phyloP scores from a whole-genome alignment of 2,113 vertebrate genomes.

The Panthera leo region DNA sequence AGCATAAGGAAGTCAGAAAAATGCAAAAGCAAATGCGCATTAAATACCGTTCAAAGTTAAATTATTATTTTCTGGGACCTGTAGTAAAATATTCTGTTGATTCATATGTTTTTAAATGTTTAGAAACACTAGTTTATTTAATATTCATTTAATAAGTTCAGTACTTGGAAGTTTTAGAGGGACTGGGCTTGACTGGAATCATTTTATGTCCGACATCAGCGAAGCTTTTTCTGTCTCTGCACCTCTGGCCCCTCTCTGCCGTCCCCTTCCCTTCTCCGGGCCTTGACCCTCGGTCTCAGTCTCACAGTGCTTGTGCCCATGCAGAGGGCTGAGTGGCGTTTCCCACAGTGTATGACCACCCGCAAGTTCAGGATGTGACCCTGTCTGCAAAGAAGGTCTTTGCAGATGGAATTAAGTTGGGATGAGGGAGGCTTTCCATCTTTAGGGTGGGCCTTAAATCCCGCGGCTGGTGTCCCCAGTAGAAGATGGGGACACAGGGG shows the following conservation, averaged over 20 bases:
- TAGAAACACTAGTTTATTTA: background rate
- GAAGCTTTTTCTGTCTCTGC: accelerated
- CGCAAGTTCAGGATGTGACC: background rate
- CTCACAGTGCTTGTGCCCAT: accelerated
- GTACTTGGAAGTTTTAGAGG: background rate
- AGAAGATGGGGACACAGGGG: no score
- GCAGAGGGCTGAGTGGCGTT: accelerated
- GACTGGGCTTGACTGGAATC: background rate
- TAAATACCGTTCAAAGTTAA: background rate
- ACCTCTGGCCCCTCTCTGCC: accelerated
- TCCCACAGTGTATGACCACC: background rate
- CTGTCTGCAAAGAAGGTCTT: background rate
- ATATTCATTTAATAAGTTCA: background rate
- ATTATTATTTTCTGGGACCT: background rate
- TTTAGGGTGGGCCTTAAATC: no score
- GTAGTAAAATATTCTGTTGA: background rate
- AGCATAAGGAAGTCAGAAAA: background rate
- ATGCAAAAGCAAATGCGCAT: background rate
- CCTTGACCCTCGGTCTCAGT: background rate
- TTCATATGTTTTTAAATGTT: background rate
- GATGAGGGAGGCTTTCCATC: background rate
- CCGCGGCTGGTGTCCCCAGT: accelerated
- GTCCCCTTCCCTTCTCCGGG: accelerated
- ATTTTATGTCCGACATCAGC: background rate
- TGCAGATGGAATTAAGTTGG: background rate